Evolutionary conservation across 2,888 invertebrate species (phyloP), one percentile per base, ranked within the genome.

Genomic region (Biston stratarius): DNA sequence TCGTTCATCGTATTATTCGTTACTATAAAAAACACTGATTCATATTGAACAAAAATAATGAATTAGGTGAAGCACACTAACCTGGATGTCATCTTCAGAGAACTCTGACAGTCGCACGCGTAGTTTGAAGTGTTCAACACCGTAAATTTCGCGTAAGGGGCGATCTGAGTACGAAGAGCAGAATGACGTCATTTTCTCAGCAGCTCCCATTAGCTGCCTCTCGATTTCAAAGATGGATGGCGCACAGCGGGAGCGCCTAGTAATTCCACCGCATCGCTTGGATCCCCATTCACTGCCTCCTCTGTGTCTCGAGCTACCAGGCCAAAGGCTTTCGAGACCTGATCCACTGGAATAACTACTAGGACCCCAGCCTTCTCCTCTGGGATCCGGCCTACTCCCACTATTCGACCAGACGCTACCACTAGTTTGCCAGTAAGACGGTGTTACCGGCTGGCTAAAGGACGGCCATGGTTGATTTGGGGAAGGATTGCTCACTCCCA

Each of bases 61-160:
- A 49, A 0, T 14, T 9, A 15, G 14, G 3, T 47, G 15, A 33
- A 9, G 5, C 11, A 36, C 1, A 14, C 64, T 53, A 0, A 70
- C 70, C 57, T 45, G 33, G 15, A 70, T 64, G 49, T 64, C 60
- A 34, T 64, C 56, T 10, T 48, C 61, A 24, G 61, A 34, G 49
- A 66, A 64, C 6, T 69, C 62, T 1, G 45, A 6, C 14, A 69
- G 45, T 2, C 7, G 11, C 24, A 69, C 65, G 0, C 38, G 45
- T 11, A 70, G 38, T 53, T 61, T 56, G 57, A 38, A 70, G 24
- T 58, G 48, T 0, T 64, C 64, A 5, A 61, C 53, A 0, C 66
- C 67, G 58, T 70, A 70, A 0, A 49, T 33, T 34, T 70, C 67
- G 2, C 14, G 51, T 51, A 70, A 49, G 8, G 47, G 24, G 15